Evolutionary conservation across 2,888 invertebrate species (phyloP).

Genomic region (Heliconius cydno): DNA sequence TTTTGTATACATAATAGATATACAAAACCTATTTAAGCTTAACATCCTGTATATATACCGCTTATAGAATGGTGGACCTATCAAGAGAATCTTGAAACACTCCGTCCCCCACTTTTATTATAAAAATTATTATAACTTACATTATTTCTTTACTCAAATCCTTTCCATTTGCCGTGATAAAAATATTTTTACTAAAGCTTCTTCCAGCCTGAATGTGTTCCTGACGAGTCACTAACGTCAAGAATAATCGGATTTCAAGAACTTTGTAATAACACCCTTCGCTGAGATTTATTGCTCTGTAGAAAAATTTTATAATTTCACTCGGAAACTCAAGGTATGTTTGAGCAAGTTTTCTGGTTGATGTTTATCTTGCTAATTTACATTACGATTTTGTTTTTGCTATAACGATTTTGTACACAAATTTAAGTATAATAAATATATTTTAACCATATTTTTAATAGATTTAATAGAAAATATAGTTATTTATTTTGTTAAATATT

Average conservation of each 20-base stretch:
- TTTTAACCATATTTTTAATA: background rate
- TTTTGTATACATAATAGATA: background rate
- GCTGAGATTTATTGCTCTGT: slow-evolving; percentile 76
- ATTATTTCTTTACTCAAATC: background rate
- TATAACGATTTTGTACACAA: background rate
- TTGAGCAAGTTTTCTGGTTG: slow-evolving; percentile 62
- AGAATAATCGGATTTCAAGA: slow-evolving; percentile 63
- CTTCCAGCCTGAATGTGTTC: slow-evolving; percentile 18
- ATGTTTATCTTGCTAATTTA: slow-evolving; percentile 32
- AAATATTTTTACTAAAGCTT: slow-evolving; percentile 2
- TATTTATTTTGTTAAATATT: background rate
- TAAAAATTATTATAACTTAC: background rate
- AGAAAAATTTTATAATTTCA: slow-evolving; percentile 69
- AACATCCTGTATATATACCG: too few relatives aligned
- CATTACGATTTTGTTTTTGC: slow-evolving; percentile 13
- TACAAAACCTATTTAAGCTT: background rate
- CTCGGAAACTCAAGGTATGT: slow-evolving; percentile 62
- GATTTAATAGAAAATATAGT: too few relatives aligned
- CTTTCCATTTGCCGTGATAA: background rate
- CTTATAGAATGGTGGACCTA: too few relatives aligned
- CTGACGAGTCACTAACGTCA: slow-evolving; percentile 21
- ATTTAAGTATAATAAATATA: background rate
- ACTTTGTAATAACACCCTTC: slow-evolving; percentile 73
- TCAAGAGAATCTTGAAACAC: too few relatives aligned
- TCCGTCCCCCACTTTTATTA: too few relatives aligned